A percentile compares a stretch with the other conserved stretches of the same genome.
phyloP scores from a whole-genome alignment of 1,140 invertebrate genomes.

The Diabrotica virgifera region DNA sequence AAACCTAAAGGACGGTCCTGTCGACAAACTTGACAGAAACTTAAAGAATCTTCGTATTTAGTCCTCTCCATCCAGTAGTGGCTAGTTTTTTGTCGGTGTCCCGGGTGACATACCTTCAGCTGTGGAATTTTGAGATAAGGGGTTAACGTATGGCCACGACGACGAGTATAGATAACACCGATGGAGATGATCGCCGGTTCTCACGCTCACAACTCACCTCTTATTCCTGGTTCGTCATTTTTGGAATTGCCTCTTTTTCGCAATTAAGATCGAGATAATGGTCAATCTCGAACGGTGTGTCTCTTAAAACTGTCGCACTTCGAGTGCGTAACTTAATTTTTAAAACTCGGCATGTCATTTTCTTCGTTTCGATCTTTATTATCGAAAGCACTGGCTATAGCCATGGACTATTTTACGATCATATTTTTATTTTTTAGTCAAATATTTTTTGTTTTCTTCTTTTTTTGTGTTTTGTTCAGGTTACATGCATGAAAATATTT shows the following conservation, averaged over 20 bases:
- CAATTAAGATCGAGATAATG: conserved; percentile 42
- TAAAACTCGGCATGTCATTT: no score
- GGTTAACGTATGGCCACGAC: conserved; percentile 44
- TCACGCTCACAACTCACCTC: conserved; percentile 36
- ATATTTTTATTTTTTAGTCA: no score
- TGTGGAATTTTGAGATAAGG: conserved; percentile 43
- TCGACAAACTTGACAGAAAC: background rate
- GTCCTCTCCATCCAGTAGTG: conserved; percentile 29
- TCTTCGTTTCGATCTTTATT: no score
- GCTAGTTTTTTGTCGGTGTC: conserved; percentile 41
- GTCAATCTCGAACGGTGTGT: conserved; percentile 27
- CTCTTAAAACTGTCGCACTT: background rate
- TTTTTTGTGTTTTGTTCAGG: no score
- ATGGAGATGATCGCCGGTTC: conserved; percentile 37
- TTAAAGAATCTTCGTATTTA: background rate
- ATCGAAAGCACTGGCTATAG: no score
- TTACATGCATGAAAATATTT: no score
- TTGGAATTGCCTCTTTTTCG: conserved; percentile 37
- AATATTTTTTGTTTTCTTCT: no score
- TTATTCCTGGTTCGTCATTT: conserved; percentile 37
- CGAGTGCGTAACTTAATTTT: background rate
- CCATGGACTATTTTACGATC: no score
- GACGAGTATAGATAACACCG: conserved; percentile 37
- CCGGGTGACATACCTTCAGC: conserved; percentile 43
- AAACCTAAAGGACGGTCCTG: background rate